Base-by-base conservation (phyloP, 1,140 invertebrate species). In the Thaumatotibia leucotreta region DNA sequence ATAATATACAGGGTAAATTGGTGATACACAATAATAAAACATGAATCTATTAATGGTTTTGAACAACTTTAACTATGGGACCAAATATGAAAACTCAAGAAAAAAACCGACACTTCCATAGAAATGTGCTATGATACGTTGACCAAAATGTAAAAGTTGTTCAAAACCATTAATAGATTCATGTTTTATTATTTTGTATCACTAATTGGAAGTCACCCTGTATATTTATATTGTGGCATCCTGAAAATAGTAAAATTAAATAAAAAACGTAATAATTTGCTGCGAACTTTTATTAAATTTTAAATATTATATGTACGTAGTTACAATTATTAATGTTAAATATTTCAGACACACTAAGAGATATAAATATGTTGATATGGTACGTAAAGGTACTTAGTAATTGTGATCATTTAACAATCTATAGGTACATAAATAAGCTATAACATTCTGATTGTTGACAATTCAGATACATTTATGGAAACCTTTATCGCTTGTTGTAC, bases 211-310 rank as follows among this genome's bases (percentile, higher is more conserved):
- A n/a, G n/a, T n/a, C n/a, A n/a, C n/a, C n/a, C n/a, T n/a, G n/a
- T n/a, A n/a, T n/a, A n/a, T n/a, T n/a, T n/a, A n/a, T n/a, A n/a
- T n/a, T n/a, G n/a, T n/a, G 32, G 11, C 0, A 11, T 2, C 10
- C 10, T 33, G n/a, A 33, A 24, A 1, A 58, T 8, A 32, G 61
- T 63, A 17, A 35, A 62, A 71, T 68, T 50, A 35, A 66, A 69
- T 65, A 65, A 54, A 61, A 58, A 58, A 23, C n/a, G 1, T 33
- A 17, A 50, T 39, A 31, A 4, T 70, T 72, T 71, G 69, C 58
- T 70, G 71, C 62, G 69, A 79, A 79, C 64, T 74, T 58, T 76
- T 73, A 76, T 74, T 79, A 75, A 76, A 71, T 69, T 45, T 70
- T 72, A 64, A 61, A 73, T 71, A 45, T 45, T 20, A 45, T 45